Conservation (phyloP, 1,140 invertebrate genomes). For the Temnothorax nylanderi region DNA sequence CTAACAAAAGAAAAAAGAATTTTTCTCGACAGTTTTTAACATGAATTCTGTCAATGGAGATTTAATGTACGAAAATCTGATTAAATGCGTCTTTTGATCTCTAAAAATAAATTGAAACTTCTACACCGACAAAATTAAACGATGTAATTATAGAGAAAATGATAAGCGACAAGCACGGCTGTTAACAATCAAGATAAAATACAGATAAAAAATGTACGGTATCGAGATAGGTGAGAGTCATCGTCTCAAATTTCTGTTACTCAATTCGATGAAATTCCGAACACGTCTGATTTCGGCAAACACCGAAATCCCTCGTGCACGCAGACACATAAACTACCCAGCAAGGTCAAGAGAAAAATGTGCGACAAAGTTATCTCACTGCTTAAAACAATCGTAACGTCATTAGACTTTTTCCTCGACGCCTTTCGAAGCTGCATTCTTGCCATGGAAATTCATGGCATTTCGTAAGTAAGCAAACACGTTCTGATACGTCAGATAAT, state of each 20-base stretch:
- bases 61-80: background rate
- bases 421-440: conserved; percentile 12
- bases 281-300: background rate
- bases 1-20: background rate
- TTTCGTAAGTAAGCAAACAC: conserved; percentile 17
- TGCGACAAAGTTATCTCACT: background rate
- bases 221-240: background rate
- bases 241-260: background rate
- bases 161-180: background rate
- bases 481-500: conserved; percentile 24
- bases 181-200: conserved; percentile 4
- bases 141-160: background rate
- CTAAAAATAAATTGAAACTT: background rate
- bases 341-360: background rate
- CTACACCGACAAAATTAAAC: background rate
- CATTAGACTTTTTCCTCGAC: background rate
- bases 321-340: background rate
- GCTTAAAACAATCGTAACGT: background rate
- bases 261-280: background rate
- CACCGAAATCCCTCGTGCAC: background rate
- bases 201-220: background rate
- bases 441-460: conserved; percentile 5
- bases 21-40: background rate
- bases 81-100: background rate
- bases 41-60: background rate